Evolutionary conservation across 2,113 vertebrate genomes (phyloP).

Genomic region (Pogona vitticeps): DNA sequence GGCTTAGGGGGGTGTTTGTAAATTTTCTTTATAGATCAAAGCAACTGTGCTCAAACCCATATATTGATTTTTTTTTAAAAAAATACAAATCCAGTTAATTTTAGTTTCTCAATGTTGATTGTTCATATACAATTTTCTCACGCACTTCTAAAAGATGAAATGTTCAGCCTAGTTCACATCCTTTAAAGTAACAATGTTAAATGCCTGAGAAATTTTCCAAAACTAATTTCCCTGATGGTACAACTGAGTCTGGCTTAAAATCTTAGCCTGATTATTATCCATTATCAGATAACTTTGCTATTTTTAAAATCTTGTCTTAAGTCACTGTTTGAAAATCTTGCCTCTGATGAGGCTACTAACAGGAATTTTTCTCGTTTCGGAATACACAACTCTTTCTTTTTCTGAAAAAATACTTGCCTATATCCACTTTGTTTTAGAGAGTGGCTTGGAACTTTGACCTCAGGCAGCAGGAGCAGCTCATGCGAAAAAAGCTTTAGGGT

Average conservation of each 20-base stretch:
- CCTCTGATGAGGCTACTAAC: not conserved
- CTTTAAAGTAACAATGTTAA: not conserved
- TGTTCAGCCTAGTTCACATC: not conserved
- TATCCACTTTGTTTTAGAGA: not conserved
- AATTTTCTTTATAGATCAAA: not conserved
- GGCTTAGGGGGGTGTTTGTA: not conserved
- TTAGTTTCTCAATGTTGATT: not conserved
- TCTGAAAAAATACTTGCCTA: not conserved
- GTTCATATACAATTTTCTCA: not conserved
- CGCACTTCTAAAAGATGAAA: not conserved
- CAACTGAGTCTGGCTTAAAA: not conserved
- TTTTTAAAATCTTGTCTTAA: not conserved
- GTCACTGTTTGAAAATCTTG: not conserved
- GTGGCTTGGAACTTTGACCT: not conserved
- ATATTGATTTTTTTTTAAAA: not conserved
- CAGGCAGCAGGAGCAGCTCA: not conserved
- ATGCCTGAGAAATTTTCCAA: too few relatives aligned
- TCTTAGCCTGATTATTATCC: not conserved
- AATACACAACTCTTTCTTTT: not conserved
- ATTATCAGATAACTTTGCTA: not conserved
- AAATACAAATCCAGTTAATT: not conserved
- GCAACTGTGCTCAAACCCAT: not conserved
- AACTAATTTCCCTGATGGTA: not conserved
- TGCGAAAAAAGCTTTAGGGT: not conserved
- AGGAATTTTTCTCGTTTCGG: not conserved